phyloP scores from a whole-genome alignment of 2,113 vertebrate genomes.

The Dasyornis broadbenti region DNA sequence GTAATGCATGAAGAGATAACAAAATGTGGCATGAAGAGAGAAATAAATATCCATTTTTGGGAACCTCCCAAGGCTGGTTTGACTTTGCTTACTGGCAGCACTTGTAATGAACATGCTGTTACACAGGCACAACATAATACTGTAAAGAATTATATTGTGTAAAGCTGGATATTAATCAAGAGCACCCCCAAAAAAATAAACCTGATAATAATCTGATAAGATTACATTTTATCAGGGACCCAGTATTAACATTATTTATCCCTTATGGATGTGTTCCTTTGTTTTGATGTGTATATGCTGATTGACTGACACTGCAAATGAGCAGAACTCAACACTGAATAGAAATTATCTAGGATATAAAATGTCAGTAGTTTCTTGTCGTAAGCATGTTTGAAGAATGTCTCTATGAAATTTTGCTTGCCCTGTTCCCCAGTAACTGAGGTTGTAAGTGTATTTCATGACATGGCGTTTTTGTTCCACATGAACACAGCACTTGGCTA shows the following conservation, averaged over 20 bases:
- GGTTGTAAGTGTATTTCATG: not conserved
- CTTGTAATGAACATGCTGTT: not conserved
- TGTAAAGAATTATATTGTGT: not conserved
- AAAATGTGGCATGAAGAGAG: not conserved
- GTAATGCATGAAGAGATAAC: not conserved
- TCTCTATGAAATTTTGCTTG: not conserved
- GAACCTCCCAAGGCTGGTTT: not conserved
- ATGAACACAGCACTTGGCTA: fast-evolving
- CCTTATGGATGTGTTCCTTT: not conserved
- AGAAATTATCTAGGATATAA: not conserved
- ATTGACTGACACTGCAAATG: not conserved
- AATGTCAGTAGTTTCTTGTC: not conserved
- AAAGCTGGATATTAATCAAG: not conserved
- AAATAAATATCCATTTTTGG: not conserved
- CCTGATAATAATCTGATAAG: not conserved
- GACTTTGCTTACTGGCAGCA: not conserved
- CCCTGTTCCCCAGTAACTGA: not conserved
- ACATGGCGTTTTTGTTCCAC: not conserved
- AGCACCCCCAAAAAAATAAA: not conserved
- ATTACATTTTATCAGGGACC: not conserved
- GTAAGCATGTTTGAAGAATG: not conserved
- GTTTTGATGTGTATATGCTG: not conserved
- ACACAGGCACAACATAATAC: not conserved
- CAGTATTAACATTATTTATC: not conserved
- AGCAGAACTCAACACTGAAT: not conserved